Evolutionary conservation across 2,797 vertebrate genomes (phyloP).

Genomic region (Tolypeutes matacus): DNA sequence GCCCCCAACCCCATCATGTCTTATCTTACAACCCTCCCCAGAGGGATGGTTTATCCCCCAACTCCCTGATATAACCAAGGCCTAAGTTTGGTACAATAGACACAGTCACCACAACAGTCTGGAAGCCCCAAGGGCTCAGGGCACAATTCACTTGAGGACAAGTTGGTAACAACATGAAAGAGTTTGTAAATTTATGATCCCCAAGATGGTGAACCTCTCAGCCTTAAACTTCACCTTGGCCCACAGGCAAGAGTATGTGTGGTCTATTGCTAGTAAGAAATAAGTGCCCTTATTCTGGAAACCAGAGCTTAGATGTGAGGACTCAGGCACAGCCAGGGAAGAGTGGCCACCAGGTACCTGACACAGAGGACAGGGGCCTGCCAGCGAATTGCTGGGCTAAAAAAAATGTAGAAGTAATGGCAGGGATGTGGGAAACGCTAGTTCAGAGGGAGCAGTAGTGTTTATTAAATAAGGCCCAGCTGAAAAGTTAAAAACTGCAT

Average conservation of each 20-base stretch:
- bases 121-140: not conserved
- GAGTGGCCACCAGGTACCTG: fast-evolving
- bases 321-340: not conserved
- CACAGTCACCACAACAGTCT: too few species aligned
- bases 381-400: not conserved
- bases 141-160: not conserved
- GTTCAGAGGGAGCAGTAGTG: not conserved
- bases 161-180: fast-evolving
- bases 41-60: not conserved
- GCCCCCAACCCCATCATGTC: fast-evolving
- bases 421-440: not conserved
- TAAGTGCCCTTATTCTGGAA: not conserved
- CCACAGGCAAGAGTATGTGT: fast-evolving
- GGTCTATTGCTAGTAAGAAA: not conserved
- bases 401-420: too few species aligned
- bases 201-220: fast-evolving
- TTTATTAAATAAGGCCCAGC: not conserved
- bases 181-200: too few species aligned
- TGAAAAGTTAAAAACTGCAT: not conserved
- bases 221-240: not conserved
- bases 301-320: fast-evolving
- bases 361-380: not conserved
- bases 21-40: too few species aligned
- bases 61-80: not conserved
- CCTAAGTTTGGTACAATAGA: not conserved